phyloP scores from a whole-genome alignment of 1,140 invertebrate genomes.

The Zelostemma sp. region DNA sequence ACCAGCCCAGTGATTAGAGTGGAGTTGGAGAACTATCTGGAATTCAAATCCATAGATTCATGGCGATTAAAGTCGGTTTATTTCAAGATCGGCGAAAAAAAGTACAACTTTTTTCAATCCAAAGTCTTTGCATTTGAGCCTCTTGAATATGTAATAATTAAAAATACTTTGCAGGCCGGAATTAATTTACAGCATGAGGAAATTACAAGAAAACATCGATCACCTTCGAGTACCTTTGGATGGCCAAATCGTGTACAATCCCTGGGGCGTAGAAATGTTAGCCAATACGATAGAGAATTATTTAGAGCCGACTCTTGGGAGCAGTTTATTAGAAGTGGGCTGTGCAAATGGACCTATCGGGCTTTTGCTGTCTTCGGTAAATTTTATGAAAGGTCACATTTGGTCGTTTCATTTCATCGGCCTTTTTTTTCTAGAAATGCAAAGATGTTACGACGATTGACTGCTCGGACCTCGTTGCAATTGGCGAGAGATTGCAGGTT shows the following conservation, averaged over 20 bases:
- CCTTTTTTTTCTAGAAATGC: too few species aligned
- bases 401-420: too few species aligned
- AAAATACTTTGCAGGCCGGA: neutral
- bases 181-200: neutral
- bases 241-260: neutral
- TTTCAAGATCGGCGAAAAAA: neutral
- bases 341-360: neutral
- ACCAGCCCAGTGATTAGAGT: neutral
- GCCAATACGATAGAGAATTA: neutral
- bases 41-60: neutral
- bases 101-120: neutral
- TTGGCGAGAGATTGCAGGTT: too few species aligned
- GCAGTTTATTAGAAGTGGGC: neutral
- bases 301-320: neutral
- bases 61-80: neutral
- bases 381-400: neutral
- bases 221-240: neutral
- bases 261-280: neutral
- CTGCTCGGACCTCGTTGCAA: too few species aligned
- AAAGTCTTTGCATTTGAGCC: too few species aligned
- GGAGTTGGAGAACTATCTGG: neutral
- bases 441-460: neutral
- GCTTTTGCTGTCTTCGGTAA: neutral
- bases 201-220: neutral
- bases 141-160: too few species aligned